Evolutionary conservation across 2,888 invertebrate species (phyloP).

Genomic region (Leucoptera coffeella): DNA sequence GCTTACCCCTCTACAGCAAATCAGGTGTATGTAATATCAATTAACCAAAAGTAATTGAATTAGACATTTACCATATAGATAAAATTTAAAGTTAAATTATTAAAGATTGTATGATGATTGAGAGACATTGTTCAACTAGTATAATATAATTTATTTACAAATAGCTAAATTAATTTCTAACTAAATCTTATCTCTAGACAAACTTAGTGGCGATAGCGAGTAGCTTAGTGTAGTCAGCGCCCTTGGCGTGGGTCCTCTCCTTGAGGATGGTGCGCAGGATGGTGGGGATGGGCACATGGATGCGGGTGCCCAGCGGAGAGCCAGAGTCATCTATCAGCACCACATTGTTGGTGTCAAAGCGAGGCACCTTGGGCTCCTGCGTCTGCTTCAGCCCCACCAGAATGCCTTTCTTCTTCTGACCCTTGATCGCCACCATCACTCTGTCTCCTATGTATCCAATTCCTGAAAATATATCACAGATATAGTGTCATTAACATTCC

Average conservation of each 20-base stretch:
- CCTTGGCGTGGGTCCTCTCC: constrained; percentile 72
- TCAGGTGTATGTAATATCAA: too few species aligned
- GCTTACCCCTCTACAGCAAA: too few species aligned
- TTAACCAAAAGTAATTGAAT: too few species aligned
- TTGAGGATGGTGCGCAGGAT: constrained; percentile 78
- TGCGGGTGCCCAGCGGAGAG: constrained; percentile 89
- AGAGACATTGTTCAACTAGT: too few species aligned
- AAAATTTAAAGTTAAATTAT: too few species aligned
- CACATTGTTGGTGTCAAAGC: constrained; percentile 92
- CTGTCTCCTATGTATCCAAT: constrained; percentile 68
- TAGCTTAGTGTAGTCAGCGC: constrained; percentile 88
- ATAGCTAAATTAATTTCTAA: constrained; percentile 1
- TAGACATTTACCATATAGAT: too few species aligned
- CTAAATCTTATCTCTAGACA: constrained; percentile 52
- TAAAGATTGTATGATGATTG: too few species aligned
- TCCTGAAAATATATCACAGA: constrained; percentile 14
- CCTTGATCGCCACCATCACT: constrained; percentile 89
- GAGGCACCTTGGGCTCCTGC: constrained; percentile 76
- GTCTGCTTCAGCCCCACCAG: constrained; percentile 82
- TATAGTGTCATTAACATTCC: too few species aligned
- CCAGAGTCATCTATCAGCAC: constrained; percentile 94
- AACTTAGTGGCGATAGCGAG: constrained; percentile 85
- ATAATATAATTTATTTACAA: too few species aligned
- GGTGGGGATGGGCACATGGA: constrained; percentile 92
- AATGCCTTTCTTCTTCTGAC: constrained; percentile 91